phyloP scores from a whole-genome alignment of 2,888 invertebrate genomes.

The Dastarcus helophoroides region DNA sequence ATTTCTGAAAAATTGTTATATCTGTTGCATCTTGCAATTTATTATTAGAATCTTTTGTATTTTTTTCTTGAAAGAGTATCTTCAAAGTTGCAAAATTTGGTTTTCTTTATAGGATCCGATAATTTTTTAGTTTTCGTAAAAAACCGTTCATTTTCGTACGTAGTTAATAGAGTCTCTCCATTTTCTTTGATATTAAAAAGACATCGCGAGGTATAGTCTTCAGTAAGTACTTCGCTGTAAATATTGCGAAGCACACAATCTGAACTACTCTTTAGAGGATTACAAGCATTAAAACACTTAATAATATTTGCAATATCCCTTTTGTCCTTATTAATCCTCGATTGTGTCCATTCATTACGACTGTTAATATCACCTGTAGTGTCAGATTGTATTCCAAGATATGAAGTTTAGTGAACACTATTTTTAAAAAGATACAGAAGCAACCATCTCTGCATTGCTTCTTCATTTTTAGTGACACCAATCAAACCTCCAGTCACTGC shows the following conservation, averaged over 20 bases:
- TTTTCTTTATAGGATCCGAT: slow-evolving; percentile 7
- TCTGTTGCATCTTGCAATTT: too few species aligned
- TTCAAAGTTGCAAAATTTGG: slow-evolving; percentile 10
- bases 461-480: slow-evolving; percentile 21
- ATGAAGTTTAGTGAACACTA: slow-evolving; percentile 11
- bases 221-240: slow-evolving; percentile 12
- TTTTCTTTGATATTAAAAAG: slow-evolving; percentile 13
- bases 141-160: slow-evolving; percentile 14
- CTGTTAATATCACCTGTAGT: slow-evolving; percentile 14
- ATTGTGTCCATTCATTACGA: slow-evolving; percentile 18
- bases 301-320: slow-evolving; percentile 16
- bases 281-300: slow-evolving; percentile 13
- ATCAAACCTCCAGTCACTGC: slow-evolving; percentile 20
- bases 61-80: too few species aligned
- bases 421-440: slow-evolving; percentile 17
- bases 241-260: slow-evolving; percentile 15
- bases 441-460: slow-evolving; percentile 19
- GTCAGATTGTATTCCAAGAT: slow-evolving; percentile 12
- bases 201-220: slow-evolving; percentile 12
- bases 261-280: slow-evolving; percentile 10
- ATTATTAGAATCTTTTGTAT: too few species aligned
- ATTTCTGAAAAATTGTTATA: too few species aligned
- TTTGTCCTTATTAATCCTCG: slow-evolving; percentile 17
- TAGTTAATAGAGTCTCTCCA: slow-evolving; percentile 13
- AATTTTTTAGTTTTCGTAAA: slow-evolving; percentile 10